A percentile compares a stretch with the other conserved stretches of the same genome.
phyloP scores from a whole-genome alignment of 1,140 invertebrate species.

The Musca vetustissima region DNA sequence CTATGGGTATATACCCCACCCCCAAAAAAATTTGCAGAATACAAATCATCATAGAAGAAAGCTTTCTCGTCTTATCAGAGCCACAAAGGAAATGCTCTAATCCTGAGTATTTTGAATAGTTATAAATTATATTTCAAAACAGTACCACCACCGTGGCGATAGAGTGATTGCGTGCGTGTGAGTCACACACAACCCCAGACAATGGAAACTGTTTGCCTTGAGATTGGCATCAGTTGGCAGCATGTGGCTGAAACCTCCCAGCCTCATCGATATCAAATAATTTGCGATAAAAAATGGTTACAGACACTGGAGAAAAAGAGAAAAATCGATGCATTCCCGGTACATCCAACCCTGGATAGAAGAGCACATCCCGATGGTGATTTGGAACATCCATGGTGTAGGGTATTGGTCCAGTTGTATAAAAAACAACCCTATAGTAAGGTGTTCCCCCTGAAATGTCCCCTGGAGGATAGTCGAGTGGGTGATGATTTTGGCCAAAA shows the following conservation, averaged over 20 bases:
- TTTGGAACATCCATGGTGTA: slow-evolving; percentile 48
- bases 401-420: slow-evolving; percentile 51
- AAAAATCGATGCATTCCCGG: slow-evolving; percentile 54
- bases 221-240: slow-evolving; percentile 66
- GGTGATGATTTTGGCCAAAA: slow-evolving; percentile 43
- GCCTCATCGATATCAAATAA: slow-evolving; percentile 61
- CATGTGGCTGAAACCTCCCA: slow-evolving; percentile 63
- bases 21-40: too few relatives aligned
- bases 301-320: slow-evolving; percentile 63
- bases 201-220: slow-evolving; percentile 65
- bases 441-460: slow-evolving; percentile 71
- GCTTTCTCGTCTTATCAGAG: too few relatives aligned
- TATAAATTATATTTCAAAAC: too few relatives aligned
- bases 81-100: too few relatives aligned
- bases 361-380: slow-evolving; percentile 42
- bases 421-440: slow-evolving; percentile 61
- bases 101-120: too few relatives aligned
- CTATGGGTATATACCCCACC: too few relatives aligned
- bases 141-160: too few relatives aligned
- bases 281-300: slow-evolving; percentile 69
- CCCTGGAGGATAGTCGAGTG: slow-evolving; percentile 40
- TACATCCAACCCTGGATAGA: slow-evolving; percentile 52
- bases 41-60: too few relatives aligned
- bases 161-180: too few relatives aligned
- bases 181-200: slow-evolving; percentile 16